Conservation (phyloP, 2,888 invertebrate genomes). For the Thecocarcelia acutangulata region DNA sequence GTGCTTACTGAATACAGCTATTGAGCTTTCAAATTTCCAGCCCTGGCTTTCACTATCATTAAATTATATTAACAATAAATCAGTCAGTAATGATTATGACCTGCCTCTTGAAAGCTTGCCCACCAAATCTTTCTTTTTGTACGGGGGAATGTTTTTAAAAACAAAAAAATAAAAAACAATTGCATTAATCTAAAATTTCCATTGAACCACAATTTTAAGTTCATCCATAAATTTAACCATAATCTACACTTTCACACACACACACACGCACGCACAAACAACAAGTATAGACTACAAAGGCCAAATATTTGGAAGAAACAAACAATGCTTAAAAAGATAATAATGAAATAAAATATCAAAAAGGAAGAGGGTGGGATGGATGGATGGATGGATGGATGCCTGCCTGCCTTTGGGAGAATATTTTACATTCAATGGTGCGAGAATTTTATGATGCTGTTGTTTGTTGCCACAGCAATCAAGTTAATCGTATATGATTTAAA, state of each 20-base stretch:
- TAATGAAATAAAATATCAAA: neutral
- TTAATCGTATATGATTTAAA: conserved; percentile 54
- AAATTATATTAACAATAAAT: no score
- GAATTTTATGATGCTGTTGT: conserved; percentile 34
- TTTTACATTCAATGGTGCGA: conserved; percentile 44
- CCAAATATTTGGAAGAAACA: conserved; percentile 32
- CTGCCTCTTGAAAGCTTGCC: conserved; percentile 33
- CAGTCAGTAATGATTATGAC: conserved; percentile 53
- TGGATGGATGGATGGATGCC: no score
- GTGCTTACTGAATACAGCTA: no score
- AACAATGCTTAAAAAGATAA: conserved; percentile 18
- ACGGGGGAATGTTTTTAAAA: neutral
- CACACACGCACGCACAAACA: conserved; percentile 18
- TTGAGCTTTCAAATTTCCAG: no score
- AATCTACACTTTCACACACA: conserved; percentile 35
- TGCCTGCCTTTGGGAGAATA: conserved; percentile 59
- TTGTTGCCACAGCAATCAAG: conserved; percentile 45
- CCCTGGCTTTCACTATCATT: no score
- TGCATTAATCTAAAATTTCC: conserved; percentile 17
- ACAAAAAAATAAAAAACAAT: conserved; percentile 7
- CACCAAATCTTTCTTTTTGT: neutral
- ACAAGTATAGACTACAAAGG: conserved; percentile 40
- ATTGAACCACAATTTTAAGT: conserved; percentile 65
- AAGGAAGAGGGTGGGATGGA: conserved; percentile 40
- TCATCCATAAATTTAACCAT: conserved; percentile 62